A percentile compares a stretch with the other conserved stretches of the same genome.
These are phyloP conservation scores for Fregata magnificens DNA, from an alignment of 2,113 vertebrate species.

Conservation along the genomic window DNA sequence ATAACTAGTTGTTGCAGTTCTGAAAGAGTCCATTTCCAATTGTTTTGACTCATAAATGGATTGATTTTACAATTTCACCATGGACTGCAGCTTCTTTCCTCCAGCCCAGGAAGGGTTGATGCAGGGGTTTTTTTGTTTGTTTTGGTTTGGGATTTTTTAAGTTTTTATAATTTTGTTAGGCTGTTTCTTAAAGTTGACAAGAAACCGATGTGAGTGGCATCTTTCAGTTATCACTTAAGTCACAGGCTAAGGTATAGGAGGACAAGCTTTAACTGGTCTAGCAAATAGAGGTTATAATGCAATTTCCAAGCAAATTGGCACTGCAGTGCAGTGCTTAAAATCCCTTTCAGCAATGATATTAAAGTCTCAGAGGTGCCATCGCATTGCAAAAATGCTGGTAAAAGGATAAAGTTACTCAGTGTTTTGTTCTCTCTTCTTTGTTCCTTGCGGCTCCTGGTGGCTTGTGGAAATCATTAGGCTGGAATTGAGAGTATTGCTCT, in stretches of 20 bases:
- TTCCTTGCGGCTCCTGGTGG: background rate
- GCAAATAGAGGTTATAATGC: background rate
- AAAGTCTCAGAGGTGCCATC: constrained; percentile 7
- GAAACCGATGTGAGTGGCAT: background rate
- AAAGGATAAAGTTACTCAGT: background rate
- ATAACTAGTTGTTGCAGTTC: background rate
- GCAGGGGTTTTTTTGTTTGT: background rate
- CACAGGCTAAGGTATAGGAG: background rate
- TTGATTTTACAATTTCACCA: background rate
- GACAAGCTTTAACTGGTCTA: background rate
- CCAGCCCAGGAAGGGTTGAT: background rate
- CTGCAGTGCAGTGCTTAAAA: constrained; percentile 20
- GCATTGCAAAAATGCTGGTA: background rate
- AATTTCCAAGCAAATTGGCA: background rate
- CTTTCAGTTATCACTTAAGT: background rate
- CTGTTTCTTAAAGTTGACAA: background rate
- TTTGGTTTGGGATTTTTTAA: background rate
- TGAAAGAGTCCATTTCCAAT: background rate
- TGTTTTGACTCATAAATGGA: background rate
- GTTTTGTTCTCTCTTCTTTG: constrained; percentile 17
- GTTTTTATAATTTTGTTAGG: background rate
- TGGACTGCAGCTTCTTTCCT: background rate
- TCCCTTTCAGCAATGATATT: constrained; percentile 3
- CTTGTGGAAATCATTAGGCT: constrained; percentile 30
- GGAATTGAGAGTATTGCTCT: constrained; percentile 4